Evolutionary conservation across 2,113 vertebrate species (phyloP).

Genomic region (Petrocephalus microphthalmus): DNA sequence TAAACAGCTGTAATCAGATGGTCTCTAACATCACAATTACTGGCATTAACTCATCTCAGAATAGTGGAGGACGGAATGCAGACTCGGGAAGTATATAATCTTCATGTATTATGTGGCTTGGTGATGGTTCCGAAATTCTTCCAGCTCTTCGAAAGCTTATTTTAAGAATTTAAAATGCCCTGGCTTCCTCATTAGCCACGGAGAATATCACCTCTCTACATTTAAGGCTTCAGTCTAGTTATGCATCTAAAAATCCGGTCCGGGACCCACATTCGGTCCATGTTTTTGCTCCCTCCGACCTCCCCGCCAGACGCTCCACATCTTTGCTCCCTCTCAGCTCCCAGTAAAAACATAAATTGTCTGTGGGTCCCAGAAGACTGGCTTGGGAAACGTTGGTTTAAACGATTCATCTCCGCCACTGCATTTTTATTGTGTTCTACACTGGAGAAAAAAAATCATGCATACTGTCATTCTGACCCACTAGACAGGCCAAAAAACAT

Average conservation of each 20-base stretch:
- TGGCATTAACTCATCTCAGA: constrained; percentile 51
- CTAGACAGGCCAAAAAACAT: neutral
- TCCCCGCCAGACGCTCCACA: neutral
- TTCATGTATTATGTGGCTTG: constrained; percentile 48
- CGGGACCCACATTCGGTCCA: neutral
- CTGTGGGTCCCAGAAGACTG: neutral
- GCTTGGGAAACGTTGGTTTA: neutral
- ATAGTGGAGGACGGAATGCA: constrained; percentile 51
- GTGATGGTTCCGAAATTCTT: constrained; percentile 28
- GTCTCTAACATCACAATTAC: constrained; percentile 45
- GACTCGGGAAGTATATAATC: constrained; percentile 50
- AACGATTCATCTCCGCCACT: neutral
- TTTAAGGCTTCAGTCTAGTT: neutral
- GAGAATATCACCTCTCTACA: neutral
- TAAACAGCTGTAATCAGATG: constrained; percentile 54
- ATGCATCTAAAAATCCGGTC: neutral
- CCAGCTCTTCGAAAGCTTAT: constrained; percentile 28
- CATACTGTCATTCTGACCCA: neutral
- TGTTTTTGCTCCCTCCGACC: neutral
- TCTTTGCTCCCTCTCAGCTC: neutral
- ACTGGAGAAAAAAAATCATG: neutral
- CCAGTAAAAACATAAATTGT: neutral
- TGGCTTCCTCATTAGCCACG: constrained; percentile 3
- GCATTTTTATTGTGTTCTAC: neutral
- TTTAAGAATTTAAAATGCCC: constrained; percentile 21